phyloP scores from a whole-genome alignment of 2,888 invertebrate genomes.

The Aporophyla lueneburgensis region DNA sequence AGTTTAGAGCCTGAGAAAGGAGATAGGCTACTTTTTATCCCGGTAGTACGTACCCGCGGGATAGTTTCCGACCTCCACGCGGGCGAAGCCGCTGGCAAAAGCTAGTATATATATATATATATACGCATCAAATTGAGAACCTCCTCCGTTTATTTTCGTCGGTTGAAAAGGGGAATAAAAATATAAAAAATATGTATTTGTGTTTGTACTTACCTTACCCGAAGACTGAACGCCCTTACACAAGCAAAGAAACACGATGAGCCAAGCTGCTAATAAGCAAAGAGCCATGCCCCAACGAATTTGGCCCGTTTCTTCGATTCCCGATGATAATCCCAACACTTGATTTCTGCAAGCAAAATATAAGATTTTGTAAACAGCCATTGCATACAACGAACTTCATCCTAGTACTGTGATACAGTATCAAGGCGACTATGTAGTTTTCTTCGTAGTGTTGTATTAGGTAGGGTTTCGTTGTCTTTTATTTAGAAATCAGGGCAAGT shows the following conservation, averaged over 20 bases:
- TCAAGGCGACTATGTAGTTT: background rate
- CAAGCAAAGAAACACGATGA: conserved; percentile 94
- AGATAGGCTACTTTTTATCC: too few relatives aligned
- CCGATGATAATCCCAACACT: conserved; percentile 93
- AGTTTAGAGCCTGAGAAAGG: too few relatives aligned
- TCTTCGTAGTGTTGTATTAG: too few relatives aligned
- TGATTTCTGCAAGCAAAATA: conserved; percentile 87
- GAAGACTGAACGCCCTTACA: conserved; percentile 95
- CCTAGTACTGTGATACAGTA: conserved; percentile 15
- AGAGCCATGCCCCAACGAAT: conserved; percentile 93
- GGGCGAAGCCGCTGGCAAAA: too few relatives aligned
- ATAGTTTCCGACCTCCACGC: too few relatives aligned
- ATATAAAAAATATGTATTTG: background rate
- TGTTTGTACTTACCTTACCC: conserved; percentile 90
- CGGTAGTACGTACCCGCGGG: too few relatives aligned
- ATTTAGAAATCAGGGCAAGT: background rate
- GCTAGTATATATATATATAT: too few relatives aligned
- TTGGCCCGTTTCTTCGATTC: conserved; percentile 93
- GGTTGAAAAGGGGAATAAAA: too few relatives aligned
- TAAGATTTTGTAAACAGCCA: conserved; percentile 26
- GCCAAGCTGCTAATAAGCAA: conserved; percentile 94
- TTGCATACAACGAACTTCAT: background rate
- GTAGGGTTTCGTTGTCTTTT: too few relatives aligned
- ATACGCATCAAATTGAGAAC: too few relatives aligned
- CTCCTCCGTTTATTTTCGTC: too few relatives aligned